Evolutionary conservation across 1,140 invertebrate genomes (phyloP).

Genomic region (Propsilocerus akamusi): DNA sequence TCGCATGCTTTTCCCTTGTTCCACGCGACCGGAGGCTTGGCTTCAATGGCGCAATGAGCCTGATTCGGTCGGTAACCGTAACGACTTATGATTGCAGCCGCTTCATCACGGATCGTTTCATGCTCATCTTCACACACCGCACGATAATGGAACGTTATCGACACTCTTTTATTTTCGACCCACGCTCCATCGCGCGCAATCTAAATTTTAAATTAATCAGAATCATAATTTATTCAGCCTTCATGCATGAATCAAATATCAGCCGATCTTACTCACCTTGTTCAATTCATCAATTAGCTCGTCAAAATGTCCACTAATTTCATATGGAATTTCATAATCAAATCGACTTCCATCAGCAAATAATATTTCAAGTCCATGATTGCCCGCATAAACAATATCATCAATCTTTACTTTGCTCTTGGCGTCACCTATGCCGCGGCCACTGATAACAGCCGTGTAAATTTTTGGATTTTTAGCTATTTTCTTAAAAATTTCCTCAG

Average conservation of each 20-base stretch:
- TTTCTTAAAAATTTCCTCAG: conserved; percentile 57
- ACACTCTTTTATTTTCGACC: conserved; percentile 77
- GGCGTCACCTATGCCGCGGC: conserved; percentile 66
- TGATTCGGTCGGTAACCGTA: conserved; percentile 54
- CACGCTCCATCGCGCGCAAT: conserved; percentile 69
- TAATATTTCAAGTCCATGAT: conserved; percentile 73
- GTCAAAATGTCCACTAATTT: conserved; percentile 60
- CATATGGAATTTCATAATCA: conserved; percentile 67
- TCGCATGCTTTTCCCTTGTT: conserved; percentile 68
- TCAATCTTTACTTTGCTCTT: conserved; percentile 73
- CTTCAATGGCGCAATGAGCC: conserved; percentile 72
- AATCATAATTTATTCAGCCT: neutral
- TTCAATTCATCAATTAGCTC: conserved; percentile 55
- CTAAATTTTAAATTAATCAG: conserved; percentile 18
- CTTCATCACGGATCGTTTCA: conserved; percentile 36
- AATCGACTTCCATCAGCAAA: conserved; percentile 78
- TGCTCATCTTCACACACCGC: conserved; percentile 49
- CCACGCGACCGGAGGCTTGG: conserved; percentile 76
- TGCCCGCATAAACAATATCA: conserved; percentile 80
- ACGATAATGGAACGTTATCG: conserved; percentile 76
- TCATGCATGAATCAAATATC: neutral
- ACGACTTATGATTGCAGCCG: conserved; percentile 46
- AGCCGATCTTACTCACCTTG: conserved; percentile 30
- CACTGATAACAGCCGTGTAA: conserved; percentile 71
- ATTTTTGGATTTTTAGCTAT: conserved; percentile 66